These are phyloP conservation scores for Pyrochroa serraticornis DNA, from an alignment of 2,888 invertebrate species.

Conservation along the genomic window DNA sequence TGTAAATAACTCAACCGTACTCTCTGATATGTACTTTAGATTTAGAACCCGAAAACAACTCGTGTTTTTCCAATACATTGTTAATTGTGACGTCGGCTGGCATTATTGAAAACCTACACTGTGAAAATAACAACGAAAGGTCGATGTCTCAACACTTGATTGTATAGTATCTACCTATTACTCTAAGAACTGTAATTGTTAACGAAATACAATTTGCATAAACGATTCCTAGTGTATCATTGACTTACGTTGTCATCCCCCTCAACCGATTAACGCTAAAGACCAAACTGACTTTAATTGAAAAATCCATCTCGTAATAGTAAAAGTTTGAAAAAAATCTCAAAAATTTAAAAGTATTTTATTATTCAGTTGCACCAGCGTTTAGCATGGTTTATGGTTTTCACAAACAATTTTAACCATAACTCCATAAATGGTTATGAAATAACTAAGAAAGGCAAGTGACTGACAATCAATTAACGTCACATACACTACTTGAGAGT, in stretches of 20 bases:
- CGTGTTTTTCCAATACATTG: neutral
- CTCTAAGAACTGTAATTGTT: conserved; percentile 45
- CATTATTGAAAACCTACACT: conserved; percentile 18
- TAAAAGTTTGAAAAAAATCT: no score
- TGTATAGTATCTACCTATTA: conserved; percentile 21
- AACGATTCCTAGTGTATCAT: conserved; percentile 34
- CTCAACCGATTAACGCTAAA: no score
- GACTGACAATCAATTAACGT: no score
- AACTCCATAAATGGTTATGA: no score
- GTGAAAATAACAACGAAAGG: conserved; percentile 11
- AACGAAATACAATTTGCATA: conserved; percentile 47
- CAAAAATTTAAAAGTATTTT: no score
- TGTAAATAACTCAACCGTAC: conserved; percentile 20
- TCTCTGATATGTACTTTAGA: conserved; percentile 17
- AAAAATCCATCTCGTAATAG: no score
- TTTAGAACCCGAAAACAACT: conserved; percentile 1
- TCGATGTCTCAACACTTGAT: conserved; percentile 7
- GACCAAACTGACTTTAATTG: no score
- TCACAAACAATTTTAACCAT: no score
- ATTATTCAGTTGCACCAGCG: no score
- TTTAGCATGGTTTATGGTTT: no score
- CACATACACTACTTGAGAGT: no score
- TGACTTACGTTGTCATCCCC: neutral
- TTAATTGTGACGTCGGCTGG: conserved; percentile 15
- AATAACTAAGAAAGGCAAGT: no score